Evolutionary conservation across 2,888 invertebrate species (phyloP).

Genomic region (Acanthoscelides obtectus): DNA sequence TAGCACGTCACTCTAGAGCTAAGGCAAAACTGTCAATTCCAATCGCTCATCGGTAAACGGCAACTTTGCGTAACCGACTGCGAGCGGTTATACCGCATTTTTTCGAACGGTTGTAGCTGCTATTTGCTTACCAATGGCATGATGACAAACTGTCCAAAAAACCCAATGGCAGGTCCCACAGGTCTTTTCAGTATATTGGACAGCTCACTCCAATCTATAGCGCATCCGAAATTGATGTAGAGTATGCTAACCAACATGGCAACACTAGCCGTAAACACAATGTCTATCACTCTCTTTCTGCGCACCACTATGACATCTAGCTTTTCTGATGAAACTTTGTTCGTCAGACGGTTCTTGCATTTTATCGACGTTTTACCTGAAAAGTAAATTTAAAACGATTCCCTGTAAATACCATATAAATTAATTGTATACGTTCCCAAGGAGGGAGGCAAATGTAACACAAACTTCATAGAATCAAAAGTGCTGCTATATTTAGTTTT

Average conservation of each 20-base stretch:
- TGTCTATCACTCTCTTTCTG: constrained; percentile 61
- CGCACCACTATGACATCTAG: constrained; percentile 35
- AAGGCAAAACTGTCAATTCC: too few species aligned
- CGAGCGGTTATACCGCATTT: too few species aligned
- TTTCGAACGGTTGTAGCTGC: too few species aligned
- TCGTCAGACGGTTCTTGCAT: constrained; percentile 23
- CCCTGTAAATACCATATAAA: too few species aligned
- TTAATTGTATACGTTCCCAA: too few species aligned
- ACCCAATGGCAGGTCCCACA: constrained; percentile 73
- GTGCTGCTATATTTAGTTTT: too few species aligned
- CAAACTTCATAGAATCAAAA: too few species aligned
- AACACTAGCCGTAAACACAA: constrained; percentile 70
- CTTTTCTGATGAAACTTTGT: constrained; percentile 19
- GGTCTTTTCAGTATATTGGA: constrained; percentile 64
- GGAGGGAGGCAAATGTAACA: too few species aligned
- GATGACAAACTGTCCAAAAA: constrained; percentile 71
- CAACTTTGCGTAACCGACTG: too few species aligned
- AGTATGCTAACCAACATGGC: constrained; percentile 72
- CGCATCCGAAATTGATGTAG: constrained; percentile 89
- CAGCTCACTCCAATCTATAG: constrained; percentile 71
- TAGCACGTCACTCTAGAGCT: too few species aligned
- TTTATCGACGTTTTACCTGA: constrained; percentile 35
- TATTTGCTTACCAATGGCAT: constrained; percentile 78
- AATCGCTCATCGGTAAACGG: too few species aligned
- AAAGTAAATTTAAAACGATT: too few species aligned